Evolutionary conservation across 1,140 invertebrate species (phyloP).

Genomic region (Goniozus legneri): DNA sequence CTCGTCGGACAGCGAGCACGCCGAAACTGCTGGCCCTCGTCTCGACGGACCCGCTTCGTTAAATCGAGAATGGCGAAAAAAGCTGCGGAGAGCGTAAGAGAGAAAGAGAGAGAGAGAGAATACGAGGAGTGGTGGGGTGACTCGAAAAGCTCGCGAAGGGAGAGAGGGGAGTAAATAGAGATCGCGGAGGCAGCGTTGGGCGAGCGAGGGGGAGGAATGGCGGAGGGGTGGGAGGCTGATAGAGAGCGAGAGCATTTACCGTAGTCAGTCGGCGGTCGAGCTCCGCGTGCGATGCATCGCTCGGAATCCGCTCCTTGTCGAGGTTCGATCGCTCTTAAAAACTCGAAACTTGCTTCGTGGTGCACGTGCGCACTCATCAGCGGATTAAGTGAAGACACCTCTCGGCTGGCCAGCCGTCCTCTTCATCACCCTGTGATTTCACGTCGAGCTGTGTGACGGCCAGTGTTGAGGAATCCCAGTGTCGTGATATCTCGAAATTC

Average conservation of each 20-base stretch:
- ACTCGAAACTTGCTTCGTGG: neutral
- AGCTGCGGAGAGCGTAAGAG: slow-evolving; percentile 4
- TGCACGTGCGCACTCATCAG: neutral
- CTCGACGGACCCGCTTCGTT: neutral
- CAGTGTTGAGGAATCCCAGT: neutral
- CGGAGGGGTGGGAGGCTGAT: neutral
- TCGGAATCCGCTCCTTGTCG: neutral
- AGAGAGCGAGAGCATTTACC: neutral
- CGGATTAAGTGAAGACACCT: too few relatives aligned
- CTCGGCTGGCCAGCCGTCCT: too few relatives aligned
- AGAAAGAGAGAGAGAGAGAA: slow-evolving; percentile 6
- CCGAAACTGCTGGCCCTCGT: neutral
- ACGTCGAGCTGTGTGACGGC: neutral
- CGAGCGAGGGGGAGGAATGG: neutral
- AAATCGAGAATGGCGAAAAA: too few relatives aligned
- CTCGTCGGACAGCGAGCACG: too few relatives aligned
- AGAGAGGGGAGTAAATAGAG: neutral
- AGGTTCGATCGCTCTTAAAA: neutral
- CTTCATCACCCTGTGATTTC: too few relatives aligned
- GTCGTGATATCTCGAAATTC: neutral
- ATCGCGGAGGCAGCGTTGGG: neutral
- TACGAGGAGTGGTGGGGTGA: neutral
- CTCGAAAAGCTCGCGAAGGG: neutral
- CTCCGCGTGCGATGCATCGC: slow-evolving; percentile 28
- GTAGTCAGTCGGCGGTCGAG: slow-evolving; percentile 32